Evolutionary conservation across 2,888 invertebrate genomes (phyloP).

Genomic region (Drosophila bunnanda): DNA sequence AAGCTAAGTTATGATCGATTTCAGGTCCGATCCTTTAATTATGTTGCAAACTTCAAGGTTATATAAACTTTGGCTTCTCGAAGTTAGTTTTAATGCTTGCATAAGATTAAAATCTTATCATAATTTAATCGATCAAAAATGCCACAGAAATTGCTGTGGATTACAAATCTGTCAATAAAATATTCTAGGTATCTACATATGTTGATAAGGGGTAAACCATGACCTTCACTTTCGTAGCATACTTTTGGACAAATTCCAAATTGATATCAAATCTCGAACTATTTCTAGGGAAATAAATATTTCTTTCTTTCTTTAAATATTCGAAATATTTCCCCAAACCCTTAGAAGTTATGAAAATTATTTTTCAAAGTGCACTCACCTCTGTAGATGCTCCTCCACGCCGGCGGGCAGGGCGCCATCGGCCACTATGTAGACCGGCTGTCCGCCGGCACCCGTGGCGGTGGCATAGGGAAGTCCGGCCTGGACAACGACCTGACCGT

Average conservation of each 20-base stretch:
- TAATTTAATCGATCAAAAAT: not conserved
- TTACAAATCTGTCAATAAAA: not conserved
- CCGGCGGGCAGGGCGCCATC: slow-evolving; percentile 81
- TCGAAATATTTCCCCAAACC: not conserved
- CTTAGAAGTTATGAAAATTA: not conserved
- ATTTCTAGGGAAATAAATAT: not conserved
- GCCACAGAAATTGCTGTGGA: not conserved
- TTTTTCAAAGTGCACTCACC: slow-evolving; percentile 75
- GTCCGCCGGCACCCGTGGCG: slow-evolving; percentile 81
- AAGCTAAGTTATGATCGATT: too few species aligned
- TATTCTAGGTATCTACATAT: not conserved
- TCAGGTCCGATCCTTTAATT: too few species aligned
- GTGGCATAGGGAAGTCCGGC: slow-evolving; percentile 84
- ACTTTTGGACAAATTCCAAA: not conserved
- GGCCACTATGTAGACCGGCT: slow-evolving; percentile 84
- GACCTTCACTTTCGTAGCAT: not conserved
- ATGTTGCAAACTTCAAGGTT: too few species aligned
- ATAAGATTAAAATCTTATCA: not conserved
- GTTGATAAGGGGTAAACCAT: too few species aligned
- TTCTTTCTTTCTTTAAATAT: too few species aligned
- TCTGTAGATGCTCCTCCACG: slow-evolving; percentile 84
- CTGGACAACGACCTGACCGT: slow-evolving; percentile 85
- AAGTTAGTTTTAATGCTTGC: too few species aligned
- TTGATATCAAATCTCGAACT: not conserved
- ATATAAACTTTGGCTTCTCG: too few species aligned